phyloP scores from a whole-genome alignment of 1,140 invertebrate species.

The Onthophagus taurus region DNA sequence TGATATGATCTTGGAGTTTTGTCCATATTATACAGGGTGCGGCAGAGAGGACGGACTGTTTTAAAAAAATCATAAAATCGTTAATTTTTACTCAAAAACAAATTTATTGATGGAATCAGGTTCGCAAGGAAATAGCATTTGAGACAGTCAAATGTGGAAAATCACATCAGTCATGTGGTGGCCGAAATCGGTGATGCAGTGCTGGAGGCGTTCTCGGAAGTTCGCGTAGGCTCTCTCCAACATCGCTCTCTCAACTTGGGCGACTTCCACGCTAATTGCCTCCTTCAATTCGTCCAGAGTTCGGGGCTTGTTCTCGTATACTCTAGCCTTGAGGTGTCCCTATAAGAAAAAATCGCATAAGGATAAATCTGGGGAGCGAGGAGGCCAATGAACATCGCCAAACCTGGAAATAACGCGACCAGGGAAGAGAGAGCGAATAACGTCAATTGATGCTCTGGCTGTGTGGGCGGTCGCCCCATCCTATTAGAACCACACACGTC shows the following conservation, averaged over 20 bases:
- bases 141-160: constrained; percentile 13
- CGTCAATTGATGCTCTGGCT: constrained; percentile 21
- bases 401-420: constrained; percentile 25
- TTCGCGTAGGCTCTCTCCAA: constrained; percentile 11
- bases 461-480: constrained; percentile 28
- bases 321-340: constrained; percentile 33
- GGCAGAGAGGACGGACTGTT: no score
- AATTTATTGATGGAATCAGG: no score
- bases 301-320: constrained; percentile 20
- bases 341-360: constrained; percentile 37
- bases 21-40: no score
- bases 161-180: constrained; percentile 13
- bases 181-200: constrained; percentile 10
- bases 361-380: constrained; percentile 36
- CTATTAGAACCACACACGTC: constrained; percentile 4
- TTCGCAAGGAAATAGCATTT: no score
- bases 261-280: constrained; percentile 13
- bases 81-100: no score
- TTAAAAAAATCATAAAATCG: no score
- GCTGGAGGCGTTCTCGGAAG: background rate
- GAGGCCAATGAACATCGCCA: constrained; percentile 34
- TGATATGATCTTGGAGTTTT: no score
- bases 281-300: constrained; percentile 16
- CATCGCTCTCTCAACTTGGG: constrained; percentile 14
- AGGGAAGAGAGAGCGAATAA: constrained; percentile 21